Percentiles rank a stretch among this genome's conserved stretches.
These are phyloP conservation scores for Riparia riparia DNA, from an alignment of 2,113 vertebrate genomes.

Conservation along the genomic window DNA sequence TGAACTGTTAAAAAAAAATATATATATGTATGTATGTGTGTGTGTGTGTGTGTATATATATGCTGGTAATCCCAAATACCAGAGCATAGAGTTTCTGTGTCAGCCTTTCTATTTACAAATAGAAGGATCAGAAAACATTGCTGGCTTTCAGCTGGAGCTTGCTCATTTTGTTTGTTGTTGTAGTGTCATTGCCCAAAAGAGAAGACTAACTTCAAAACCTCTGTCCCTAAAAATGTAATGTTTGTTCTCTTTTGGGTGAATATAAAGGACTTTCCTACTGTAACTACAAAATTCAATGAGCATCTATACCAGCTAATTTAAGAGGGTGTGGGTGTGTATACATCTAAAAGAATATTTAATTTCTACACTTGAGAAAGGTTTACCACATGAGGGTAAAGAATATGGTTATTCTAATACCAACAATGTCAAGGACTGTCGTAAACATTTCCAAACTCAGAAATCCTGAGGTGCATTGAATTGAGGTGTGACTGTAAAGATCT, in stretches of 20 bases:
- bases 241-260: neutral
- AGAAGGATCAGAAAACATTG: neutral
- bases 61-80: neutral
- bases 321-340: neutral
- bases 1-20: no score
- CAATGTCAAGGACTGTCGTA: rapidly evolving
- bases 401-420: neutral
- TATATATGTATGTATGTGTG: neutral
- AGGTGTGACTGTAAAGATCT: neutral
- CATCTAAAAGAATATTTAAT: neutral
- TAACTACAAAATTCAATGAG: neutral
- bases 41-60: no score
- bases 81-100: neutral
- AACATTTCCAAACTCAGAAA: neutral
- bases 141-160: neutral
- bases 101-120: neutral
- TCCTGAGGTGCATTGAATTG: neutral
- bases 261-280: neutral
- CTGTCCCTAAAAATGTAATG: neutral
- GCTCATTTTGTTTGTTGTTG: neutral
- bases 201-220: neutral
- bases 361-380: neutral
- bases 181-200: neutral
- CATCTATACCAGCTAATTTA: neutral
- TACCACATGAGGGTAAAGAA: neutral